These are phyloP conservation scores for Oenanthe melanoleuca DNA, from an alignment of 2,113 vertebrate species.

Conservation along the genomic window DNA sequence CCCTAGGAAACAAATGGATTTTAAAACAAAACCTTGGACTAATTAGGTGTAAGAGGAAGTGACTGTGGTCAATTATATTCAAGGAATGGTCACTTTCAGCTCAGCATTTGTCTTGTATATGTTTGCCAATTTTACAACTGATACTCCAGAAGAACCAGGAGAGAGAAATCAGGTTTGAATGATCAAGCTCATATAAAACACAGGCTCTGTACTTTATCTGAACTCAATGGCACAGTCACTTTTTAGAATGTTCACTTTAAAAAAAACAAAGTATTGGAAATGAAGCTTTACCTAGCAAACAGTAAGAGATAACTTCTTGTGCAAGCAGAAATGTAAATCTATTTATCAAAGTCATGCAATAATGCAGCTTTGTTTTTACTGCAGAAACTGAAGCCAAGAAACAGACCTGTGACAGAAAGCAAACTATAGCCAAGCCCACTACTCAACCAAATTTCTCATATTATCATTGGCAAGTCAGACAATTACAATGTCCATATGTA, in stretches of 20 bases:
- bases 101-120: neutral
- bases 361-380: neutral
- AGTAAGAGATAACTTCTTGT: neutral
- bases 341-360: neutral
- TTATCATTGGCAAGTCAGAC: neutral
- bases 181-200: neutral
- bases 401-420: neutral
- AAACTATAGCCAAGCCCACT: neutral
- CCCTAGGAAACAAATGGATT: neutral
- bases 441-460: neutral
- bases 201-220: neutral
- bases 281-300: neutral
- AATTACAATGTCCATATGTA: neutral
- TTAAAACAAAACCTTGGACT: constrained; percentile 3
- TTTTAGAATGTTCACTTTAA: neutral
- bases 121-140: neutral
- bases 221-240: neutral
- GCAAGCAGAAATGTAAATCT: neutral
- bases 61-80: neutral
- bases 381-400: neutral
- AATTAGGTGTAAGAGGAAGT: neutral
- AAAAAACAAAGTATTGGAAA: neutral
- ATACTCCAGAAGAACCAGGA: neutral
- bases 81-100: neutral
- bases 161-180: neutral